A percentile compares a stretch with the other conserved stretches of the same genome.
phyloP scores from a whole-genome alignment of 2,113 vertebrate species.

The Corythoichthys haematopterus region DNA sequence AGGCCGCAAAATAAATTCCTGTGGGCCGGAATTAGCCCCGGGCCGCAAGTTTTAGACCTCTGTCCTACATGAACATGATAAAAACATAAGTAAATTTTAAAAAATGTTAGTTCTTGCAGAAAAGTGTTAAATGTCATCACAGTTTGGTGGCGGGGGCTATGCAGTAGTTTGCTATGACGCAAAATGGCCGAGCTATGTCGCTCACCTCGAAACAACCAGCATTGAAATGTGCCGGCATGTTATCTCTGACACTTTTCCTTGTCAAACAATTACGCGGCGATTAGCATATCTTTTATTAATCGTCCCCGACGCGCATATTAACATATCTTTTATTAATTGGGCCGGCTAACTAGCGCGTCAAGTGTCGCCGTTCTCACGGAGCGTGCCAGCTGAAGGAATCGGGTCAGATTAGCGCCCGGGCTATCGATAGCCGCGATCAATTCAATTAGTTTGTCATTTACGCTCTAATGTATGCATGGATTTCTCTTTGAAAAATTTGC shows the following conservation, averaged over 20 bases:
- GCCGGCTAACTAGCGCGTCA: slow-evolving; percentile 74
- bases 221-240: slow-evolving; percentile 72
- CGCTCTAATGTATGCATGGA: slow-evolving; percentile 61
- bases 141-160: neutral
- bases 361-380: slow-evolving; percentile 91
- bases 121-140: too few relatives aligned
- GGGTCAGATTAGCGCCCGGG: slow-evolving; percentile 93
- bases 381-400: slow-evolving; percentile 86
- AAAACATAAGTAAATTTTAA: too few relatives aligned
- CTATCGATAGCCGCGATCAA: slow-evolving; percentile 92
- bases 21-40: too few relatives aligned
- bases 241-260: slow-evolving; percentile 55
- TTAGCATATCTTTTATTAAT: slow-evolving; percentile 94
- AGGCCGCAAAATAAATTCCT: too few relatives aligned
- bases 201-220: slow-evolving; percentile 56
- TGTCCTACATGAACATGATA: too few relatives aligned
- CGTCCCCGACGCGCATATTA: slow-evolving; percentile 74
- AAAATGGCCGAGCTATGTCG: slow-evolving; percentile 67
- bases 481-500: slow-evolving; percentile 52
- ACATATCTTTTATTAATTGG: slow-evolving; percentile 44
- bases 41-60: too few relatives aligned
- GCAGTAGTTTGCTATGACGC: slow-evolving; percentile 63
- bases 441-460: slow-evolving; percentile 69
- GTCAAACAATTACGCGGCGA: slow-evolving; percentile 77
- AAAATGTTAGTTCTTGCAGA: too few relatives aligned